Evolutionary conservation across 2,888 invertebrate species (phyloP).

Genomic region (Amiota communis): DNA sequence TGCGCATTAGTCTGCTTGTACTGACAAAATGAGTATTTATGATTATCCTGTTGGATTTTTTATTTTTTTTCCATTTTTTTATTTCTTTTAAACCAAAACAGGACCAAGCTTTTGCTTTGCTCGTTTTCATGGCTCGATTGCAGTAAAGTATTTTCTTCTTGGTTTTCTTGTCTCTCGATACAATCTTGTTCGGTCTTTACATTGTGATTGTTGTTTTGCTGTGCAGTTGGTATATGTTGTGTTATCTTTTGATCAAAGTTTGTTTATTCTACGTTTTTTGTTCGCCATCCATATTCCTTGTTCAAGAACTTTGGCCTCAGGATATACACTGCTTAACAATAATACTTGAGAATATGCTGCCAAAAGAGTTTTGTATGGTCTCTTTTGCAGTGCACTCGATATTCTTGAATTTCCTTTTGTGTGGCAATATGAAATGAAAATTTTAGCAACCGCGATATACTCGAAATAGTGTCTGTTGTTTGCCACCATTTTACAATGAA

Average conservation of each 20-base stretch:
- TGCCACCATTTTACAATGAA: not conserved
- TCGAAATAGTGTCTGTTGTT: not conserved
- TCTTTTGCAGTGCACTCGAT: not conserved
- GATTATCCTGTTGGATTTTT: constrained; percentile 23
- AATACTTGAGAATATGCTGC: not conserved
- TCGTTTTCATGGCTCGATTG: too few relatives aligned
- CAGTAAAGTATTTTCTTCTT: constrained; percentile 30
- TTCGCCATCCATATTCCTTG: not conserved
- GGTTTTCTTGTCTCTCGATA: not conserved
- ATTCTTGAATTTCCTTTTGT: not conserved
- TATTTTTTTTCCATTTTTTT: not conserved
- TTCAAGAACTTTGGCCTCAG: too few relatives aligned
- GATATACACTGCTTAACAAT: too few relatives aligned
- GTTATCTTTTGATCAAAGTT: constrained; percentile 24
- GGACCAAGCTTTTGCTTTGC: too few relatives aligned
- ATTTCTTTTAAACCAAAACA: too few relatives aligned
- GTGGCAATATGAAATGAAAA: constrained; percentile 13
- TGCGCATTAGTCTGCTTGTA: not conserved
- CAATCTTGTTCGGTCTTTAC: not conserved
- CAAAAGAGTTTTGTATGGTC: not conserved
- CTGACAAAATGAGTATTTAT: constrained; percentile 32
- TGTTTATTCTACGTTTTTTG: constrained; percentile 6
- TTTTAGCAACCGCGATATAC: not conserved
- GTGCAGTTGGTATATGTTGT: constrained; percentile 30
- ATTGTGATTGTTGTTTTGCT: constrained; percentile 24